Base-by-base conservation (phyloP, 2,888 invertebrate species). In the Morpho deidamia region DNA sequence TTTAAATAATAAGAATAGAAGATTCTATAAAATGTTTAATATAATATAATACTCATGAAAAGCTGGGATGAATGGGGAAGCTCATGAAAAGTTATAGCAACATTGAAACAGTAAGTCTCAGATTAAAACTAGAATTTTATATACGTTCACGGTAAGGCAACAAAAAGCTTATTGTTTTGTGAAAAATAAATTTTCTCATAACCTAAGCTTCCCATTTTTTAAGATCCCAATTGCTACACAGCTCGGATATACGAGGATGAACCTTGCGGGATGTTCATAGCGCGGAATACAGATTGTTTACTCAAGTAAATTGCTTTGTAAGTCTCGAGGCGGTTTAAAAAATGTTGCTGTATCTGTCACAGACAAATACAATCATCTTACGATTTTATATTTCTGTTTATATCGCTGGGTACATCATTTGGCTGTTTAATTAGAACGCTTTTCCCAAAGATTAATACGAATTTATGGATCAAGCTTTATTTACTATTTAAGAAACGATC, bases 241-340 rank as follows among this genome's bases (percentile, higher is more conserved):
- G 53, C 57, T 57, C 49, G 23, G 43, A 43, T 10, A 43, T 43
- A 43, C 32, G 43, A 43, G 32, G n/a, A 32, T 9, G 11, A 8
- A 33, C 44, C 44, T n/a, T 11, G 47, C 37, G 47, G 53, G 47
- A 55, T 55, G 53, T 45, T 53, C 45, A 53, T 50, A 42, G 48
- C 51, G 55, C 53, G 58, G 56, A 62, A 64, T 59, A 63, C 55
- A 75, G 44, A 44, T 34, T 44, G 34, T 34, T 34, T 83, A 79
- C 80, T 80, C 76, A 77, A 76, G 76, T 69, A 83, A 83, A 83
- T 84, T 84, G 81, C 82, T 81, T 80, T 78, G 81, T 81, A 74
- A 71, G 71, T 71, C 81, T 75, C 62, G 67, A 58, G 79, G 76
- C 78, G 71, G 71, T 76, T 77, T 78, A 81, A 80, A 82, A 82